Evolutionary conservation across 2,113 vertebrate species (phyloP).

Genomic region (Prunella himalayana): DNA sequence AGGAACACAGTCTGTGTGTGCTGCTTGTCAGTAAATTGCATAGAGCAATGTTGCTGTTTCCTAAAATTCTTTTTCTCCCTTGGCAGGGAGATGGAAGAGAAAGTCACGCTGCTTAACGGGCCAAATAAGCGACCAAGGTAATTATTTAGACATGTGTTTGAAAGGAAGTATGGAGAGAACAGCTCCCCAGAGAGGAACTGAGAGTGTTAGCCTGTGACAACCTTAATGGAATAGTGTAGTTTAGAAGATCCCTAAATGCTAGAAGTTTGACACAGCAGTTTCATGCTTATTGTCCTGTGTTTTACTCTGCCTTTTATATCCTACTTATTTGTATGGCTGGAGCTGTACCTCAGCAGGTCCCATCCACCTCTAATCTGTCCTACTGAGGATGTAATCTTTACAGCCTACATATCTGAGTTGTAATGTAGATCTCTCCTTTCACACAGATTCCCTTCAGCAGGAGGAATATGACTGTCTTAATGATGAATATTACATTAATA

Average conservation of each 20-base stretch:
- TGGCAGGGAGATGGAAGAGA: constrained; percentile 89
- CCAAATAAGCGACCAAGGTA: constrained; percentile 94
- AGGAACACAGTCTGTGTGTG: not conserved
- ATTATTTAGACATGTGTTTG: constrained; percentile 26
- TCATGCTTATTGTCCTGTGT: not conserved
- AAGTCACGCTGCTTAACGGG: constrained; percentile 87
- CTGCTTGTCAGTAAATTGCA: not conserved
- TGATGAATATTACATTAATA: not conserved
- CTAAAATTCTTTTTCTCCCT: constrained; percentile 40
- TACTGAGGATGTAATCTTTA: not conserved
- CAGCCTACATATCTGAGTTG: not conserved
- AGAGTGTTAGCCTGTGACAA: not conserved
- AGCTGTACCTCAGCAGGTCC: not conserved
- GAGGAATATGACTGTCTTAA: not conserved
- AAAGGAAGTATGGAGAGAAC: not conserved
- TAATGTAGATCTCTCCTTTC: not conserved
- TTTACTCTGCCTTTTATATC: not conserved
- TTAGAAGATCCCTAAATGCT: not conserved
- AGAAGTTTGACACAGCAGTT: not conserved
- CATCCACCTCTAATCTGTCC: not conserved
- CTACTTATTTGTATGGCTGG: not conserved
- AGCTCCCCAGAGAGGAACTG: not conserved
- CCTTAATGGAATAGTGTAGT: not conserved
- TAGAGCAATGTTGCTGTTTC: not conserved
- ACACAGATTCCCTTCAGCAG: not conserved